Evolutionary conservation across 2,888 invertebrate genomes (phyloP).

Genomic region (Dromius quadrimaculatus): DNA sequence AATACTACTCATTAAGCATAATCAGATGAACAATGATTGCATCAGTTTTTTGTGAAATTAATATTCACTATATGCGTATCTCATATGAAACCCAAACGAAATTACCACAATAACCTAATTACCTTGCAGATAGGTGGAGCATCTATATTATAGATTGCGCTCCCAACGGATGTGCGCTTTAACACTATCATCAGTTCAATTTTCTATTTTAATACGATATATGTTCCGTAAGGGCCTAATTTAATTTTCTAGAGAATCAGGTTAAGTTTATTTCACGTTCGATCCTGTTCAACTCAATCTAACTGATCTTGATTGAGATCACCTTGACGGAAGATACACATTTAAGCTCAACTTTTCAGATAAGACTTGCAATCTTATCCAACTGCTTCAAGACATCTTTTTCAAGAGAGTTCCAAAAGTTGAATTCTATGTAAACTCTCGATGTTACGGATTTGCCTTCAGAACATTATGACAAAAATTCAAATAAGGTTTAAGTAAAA

Average conservation of each 20-base stretch:
- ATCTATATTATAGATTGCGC: constrained; percentile 24
- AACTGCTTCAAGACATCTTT: constrained; percentile 44
- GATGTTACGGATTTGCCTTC: constrained; percentile 24
- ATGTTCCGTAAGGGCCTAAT: constrained; percentile 23
- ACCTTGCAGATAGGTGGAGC: constrained; percentile 30
- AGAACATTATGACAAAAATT: constrained; percentile 25
- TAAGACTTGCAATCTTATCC: constrained; percentile 41
- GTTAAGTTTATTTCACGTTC: constrained; percentile 15
- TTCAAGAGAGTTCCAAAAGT: constrained; percentile 25
- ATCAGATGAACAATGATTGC: no score
- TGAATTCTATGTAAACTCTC: constrained; percentile 34
- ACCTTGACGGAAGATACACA: constrained; percentile 39
- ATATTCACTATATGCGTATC: constrained; percentile 24
- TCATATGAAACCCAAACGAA: constrained; percentile 40
- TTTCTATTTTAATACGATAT: constrained; percentile 50
- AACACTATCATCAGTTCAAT: constrained; percentile 39
- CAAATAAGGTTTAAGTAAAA: constrained; percentile 15
- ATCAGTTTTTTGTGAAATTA: no score
- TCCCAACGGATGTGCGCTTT: constrained; percentile 19
- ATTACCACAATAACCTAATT: constrained; percentile 45
- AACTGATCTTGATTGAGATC: constrained; percentile 35
- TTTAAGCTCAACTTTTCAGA: constrained; percentile 37
- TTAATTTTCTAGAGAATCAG: constrained; percentile 39
- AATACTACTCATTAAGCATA: no score
- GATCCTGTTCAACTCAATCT: constrained; percentile 29